These are phyloP conservation scores for Graphium colonna DNA, from an alignment of 2,888 invertebrate genomes.

Conservation along the genomic window DNA sequence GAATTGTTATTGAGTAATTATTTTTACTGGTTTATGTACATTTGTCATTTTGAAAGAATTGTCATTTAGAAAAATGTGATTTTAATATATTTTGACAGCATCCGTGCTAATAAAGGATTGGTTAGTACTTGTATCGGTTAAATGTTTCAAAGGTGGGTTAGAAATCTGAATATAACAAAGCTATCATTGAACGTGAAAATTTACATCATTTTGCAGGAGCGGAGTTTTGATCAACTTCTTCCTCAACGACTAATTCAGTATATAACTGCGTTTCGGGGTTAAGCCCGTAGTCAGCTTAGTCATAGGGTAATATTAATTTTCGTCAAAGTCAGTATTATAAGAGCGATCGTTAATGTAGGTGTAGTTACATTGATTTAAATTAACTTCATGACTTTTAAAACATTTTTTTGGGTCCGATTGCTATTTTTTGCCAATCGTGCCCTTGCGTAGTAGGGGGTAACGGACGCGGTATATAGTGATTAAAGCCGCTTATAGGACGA, in stretches of 20 bases:
- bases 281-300: neutral
- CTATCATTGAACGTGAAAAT: neutral
- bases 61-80: neutral
- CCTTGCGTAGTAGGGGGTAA: too few relatives aligned
- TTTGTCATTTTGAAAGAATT: neutral
- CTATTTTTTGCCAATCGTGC: too few relatives aligned
- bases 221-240: neutral
- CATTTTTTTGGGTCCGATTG: neutral
- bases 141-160: too few relatives aligned
- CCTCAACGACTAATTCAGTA: neutral
- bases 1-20: neutral
- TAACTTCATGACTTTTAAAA: constrained; percentile 6
- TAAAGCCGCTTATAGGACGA: too few relatives aligned
- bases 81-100: neutral
- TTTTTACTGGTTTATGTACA: neutral
- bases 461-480: too few relatives aligned
- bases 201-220: neutral
- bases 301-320: neutral
- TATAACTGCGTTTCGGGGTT: neutral
- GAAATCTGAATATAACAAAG: neutral
- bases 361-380: neutral
- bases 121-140: neutral
- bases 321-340: neutral
- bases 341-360: neutral
- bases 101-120: too few relatives aligned